A percentile compares a stretch with the other conserved stretches of the same genome.
Evolutionary conservation across 2,113 vertebrate species (phyloP).

Genomic region (Rhipidura dahli): DNA sequence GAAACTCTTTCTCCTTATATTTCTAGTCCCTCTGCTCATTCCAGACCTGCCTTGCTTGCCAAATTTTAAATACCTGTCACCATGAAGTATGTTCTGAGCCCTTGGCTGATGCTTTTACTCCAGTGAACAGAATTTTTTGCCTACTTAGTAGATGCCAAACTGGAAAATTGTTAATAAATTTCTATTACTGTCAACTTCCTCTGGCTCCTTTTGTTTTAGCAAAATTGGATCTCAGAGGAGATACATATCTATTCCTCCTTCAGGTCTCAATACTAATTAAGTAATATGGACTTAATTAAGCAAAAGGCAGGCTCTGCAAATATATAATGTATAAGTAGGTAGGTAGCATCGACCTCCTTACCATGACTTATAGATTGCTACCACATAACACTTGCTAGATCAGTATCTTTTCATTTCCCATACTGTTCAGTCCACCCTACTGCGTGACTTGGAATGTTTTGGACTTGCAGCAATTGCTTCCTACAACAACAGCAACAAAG

Average conservation of each 20-base stretch:
- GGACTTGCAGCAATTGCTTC: not conserved
- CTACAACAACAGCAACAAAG: not conserved
- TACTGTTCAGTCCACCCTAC: not conserved
- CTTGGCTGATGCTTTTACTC: not conserved
- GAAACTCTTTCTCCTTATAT: not conserved
- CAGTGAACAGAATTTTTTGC: constrained; percentile 11
- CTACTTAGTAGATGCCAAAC: not conserved
- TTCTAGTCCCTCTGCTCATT: not conserved
- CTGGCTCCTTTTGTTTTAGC: not conserved
- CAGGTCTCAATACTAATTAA: not conserved
- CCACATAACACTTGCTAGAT: not conserved
- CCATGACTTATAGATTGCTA: not conserved
- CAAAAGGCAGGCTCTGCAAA: not conserved
- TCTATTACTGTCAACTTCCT: not conserved
- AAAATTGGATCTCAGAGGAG: constrained; percentile 12
- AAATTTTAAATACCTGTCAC: constrained; percentile 38
- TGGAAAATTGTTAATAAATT: constrained; percentile 25
- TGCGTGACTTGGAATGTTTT: not conserved
- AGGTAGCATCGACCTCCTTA: not conserved
- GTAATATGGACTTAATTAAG: constrained; percentile 6
- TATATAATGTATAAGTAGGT: not conserved
- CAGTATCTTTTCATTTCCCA: not conserved
- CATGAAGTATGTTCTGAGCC: not conserved
- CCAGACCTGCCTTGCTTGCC: not conserved
- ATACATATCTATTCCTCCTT: not conserved